Evolutionary conservation across 2,113 vertebrate genomes (phyloP).

Genomic region (Mustela nigripes): DNA sequence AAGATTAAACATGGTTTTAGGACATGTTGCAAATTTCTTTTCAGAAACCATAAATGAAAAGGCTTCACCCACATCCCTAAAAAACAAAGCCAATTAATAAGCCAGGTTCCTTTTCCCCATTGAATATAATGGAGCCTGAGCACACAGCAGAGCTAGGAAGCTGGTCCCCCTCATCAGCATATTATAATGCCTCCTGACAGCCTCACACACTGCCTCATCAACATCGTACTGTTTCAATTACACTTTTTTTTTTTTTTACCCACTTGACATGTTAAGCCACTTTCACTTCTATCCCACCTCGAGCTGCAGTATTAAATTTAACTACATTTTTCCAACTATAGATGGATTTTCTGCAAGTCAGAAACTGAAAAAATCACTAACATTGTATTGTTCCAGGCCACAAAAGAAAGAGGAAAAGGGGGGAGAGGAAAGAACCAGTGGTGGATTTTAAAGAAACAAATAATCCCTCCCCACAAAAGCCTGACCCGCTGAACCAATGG

Average conservation of each 20-base stretch:
- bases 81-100: constrained; percentile 78
- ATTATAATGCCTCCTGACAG: constrained; percentile 85
- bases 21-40: constrained; percentile 53
- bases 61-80: constrained; percentile 59
- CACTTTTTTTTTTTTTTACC: constrained; percentile 82
- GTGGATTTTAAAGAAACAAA: constrained; percentile 79
- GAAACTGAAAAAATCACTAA: constrained; percentile 80
- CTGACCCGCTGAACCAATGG: constrained; percentile 64
- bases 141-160: constrained; percentile 77
- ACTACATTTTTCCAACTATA: constrained; percentile 76
- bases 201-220: constrained; percentile 84
- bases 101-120: constrained; percentile 55
- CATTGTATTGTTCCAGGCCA: constrained; percentile 69
- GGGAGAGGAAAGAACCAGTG: constrained; percentile 38
- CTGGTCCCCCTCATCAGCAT: constrained; percentile 83
- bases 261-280: constrained; percentile 81
- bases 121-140: constrained; percentile 81
- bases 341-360: constrained; percentile 79
- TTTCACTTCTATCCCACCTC: constrained; percentile 83
- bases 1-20: constrained; percentile 55
- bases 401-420: constrained; percentile 63
- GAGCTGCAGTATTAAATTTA: constrained; percentile 82
- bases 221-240: constrained; percentile 87
- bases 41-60: constrained; percentile 55
- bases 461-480: constrained; percentile 79